Evolutionary conservation across 1,140 invertebrate genomes (phyloP).

Genomic region (Stegodyphus dumicola): DNA sequence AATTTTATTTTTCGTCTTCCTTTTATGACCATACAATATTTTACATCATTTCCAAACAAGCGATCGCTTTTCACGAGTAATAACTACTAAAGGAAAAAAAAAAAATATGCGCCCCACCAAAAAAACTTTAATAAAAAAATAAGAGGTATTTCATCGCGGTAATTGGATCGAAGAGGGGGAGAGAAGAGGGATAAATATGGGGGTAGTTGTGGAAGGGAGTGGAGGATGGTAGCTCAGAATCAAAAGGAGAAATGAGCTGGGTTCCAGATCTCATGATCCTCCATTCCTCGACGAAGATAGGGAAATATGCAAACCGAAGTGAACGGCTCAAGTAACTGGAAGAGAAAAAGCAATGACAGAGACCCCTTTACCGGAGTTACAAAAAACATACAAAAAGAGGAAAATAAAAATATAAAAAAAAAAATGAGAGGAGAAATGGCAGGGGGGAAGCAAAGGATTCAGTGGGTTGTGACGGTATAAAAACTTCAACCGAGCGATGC

Average conservation of each 20-base stretch:
- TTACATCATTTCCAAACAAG: constrained; percentile 39
- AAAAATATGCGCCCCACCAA: background rate
- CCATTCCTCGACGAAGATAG: constrained; percentile 16
- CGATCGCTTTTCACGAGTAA: constrained; percentile 28
- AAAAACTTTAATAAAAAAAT: background rate
- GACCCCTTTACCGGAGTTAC: background rate
- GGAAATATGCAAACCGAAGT: constrained; percentile 57
- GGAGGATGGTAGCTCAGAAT: constrained; percentile 2
- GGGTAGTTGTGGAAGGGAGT: background rate
- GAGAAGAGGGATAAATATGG: background rate
- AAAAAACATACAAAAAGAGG: constrained; percentile 23
- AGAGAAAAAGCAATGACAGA: constrained; percentile 16
- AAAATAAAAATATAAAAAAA: constrained; percentile 25
- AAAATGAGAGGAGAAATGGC: background rate
- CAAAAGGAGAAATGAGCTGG: constrained; percentile 55
- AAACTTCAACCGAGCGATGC: constrained; percentile 56
- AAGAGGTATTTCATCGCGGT: constrained; percentile 50
- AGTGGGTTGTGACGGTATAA: constrained; percentile 54
- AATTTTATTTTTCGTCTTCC: too few species aligned
- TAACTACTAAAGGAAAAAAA: constrained; percentile 13
- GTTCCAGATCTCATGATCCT: constrained; percentile 34
- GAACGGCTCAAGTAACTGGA: constrained; percentile 52
- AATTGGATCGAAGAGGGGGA: constrained; percentile 46
- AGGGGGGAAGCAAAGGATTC: constrained; percentile 34
- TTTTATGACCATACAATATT: background rate